Evolutionary conservation across 2,113 vertebrate genomes (phyloP).

Genomic region (Corapipo altera): DNA sequence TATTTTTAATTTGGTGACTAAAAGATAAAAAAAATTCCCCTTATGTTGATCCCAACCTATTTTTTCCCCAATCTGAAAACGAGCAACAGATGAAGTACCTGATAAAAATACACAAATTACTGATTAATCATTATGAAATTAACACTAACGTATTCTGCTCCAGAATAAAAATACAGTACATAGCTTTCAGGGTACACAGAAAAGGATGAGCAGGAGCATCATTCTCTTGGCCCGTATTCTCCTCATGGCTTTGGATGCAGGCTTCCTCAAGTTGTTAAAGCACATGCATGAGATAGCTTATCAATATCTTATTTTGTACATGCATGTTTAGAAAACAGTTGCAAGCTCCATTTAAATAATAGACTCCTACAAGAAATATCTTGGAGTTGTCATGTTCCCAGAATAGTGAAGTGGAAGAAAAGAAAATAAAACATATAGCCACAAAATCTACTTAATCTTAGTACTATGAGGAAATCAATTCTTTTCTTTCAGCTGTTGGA

Average conservation of each 20-base stretch:
- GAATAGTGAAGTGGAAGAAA: not conserved
- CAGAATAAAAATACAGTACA: not conserved
- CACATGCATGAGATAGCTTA: not conserved
- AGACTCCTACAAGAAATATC: conserved; percentile 42
- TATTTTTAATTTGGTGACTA: not conserved
- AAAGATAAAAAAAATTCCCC: not conserved
- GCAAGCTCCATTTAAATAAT: conserved; percentile 33
- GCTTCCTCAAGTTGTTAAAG: not conserved
- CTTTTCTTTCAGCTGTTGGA: not conserved
- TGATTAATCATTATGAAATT: not conserved
- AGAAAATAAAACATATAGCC: not conserved
- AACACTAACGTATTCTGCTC: not conserved
- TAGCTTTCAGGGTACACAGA: not conserved
- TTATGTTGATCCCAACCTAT: not conserved
- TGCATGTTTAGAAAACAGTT: conserved; percentile 19
- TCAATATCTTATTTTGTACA: not conserved
- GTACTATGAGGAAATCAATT: not conserved
- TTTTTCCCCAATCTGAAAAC: not conserved
- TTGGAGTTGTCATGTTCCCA: conserved; percentile 31
- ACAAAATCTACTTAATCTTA: conserved; percentile 32
- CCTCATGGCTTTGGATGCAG: not conserved
- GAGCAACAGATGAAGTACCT: not conserved
- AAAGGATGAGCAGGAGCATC: not conserved
- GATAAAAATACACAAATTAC: not conserved
- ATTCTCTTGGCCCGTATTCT: not conserved